These are phyloP conservation scores for Oreochromis aureus DNA, from an alignment of 2,113 vertebrate species.

Conservation along the genomic window DNA sequence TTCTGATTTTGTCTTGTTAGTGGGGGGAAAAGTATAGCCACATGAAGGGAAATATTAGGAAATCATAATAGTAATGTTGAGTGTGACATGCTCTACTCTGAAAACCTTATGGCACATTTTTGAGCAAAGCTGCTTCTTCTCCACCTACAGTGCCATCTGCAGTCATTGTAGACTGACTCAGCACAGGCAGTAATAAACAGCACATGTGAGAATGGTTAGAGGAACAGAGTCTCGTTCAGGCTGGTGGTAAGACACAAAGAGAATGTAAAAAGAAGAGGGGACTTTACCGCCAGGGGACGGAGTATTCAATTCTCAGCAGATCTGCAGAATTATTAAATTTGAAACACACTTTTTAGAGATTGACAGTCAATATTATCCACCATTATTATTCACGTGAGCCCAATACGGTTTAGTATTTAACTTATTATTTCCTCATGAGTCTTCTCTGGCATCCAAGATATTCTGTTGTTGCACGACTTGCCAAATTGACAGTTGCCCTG, in stretches of 20 bases:
- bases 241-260: neutral
- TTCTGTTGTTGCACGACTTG: neutral
- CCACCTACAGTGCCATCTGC: neutral
- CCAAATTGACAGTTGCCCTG: neutral
- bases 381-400: neutral
- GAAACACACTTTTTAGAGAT: neutral
- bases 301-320: neutral
- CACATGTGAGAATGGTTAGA: neutral
- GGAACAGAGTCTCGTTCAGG: neutral
- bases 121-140: neutral
- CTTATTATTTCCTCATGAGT: neutral
- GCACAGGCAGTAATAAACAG: neutral
- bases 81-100: neutral
- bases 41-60: neutral
- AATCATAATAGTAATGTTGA: neutral
- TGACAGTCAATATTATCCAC: neutral
- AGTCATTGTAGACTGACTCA: neutral
- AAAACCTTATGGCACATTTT: neutral
- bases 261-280: neutral
- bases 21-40: fast-evolving
- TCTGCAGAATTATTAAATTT: neutral
- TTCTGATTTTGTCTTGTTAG: neutral
- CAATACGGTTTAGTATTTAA: neutral
- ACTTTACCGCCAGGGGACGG: neutral
- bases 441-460: neutral